Evolutionary conservation across 2,888 invertebrate species (phyloP).

Genomic region (Deladenus siricidicola): DNA sequence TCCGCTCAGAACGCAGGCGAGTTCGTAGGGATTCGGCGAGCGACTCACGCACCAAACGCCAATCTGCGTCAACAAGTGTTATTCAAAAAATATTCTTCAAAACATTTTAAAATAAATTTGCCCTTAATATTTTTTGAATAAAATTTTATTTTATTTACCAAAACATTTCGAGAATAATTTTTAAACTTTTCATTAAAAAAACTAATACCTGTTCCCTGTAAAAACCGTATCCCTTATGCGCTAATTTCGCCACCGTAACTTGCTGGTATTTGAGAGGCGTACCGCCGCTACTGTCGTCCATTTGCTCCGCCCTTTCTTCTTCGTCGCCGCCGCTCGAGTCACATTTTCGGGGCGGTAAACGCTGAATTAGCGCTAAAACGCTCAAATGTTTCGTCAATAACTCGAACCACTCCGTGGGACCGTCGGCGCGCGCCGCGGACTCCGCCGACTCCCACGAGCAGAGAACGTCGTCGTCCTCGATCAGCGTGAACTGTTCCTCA

Average conservation of each 20-base stretch:
- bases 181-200: too few relatives aligned
- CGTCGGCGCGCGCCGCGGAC: not conserved
- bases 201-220: constrained; percentile 24
- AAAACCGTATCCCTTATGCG: constrained; percentile 21
- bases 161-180: too few relatives aligned
- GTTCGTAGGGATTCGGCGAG: not conserved
- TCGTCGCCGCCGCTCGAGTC: not conserved
- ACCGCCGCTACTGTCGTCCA: not conserved
- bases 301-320: not conserved
- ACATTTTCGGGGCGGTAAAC: not conserved
- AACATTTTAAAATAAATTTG: too few relatives aligned
- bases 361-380: constrained; percentile 11
- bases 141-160: too few relatives aligned
- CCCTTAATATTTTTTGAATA: too few relatives aligned
- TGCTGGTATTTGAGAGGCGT: too few relatives aligned
- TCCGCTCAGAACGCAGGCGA: not conserved
- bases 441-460: not conserved
- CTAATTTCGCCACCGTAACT: constrained; percentile 11
- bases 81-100: too few relatives aligned
- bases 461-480: constrained; percentile 7
- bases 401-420: not conserved
- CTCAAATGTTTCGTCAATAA: constrained; percentile 11
- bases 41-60: constrained; percentile 8
- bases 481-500: constrained; percentile 3
- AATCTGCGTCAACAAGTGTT: too few relatives aligned